These are phyloP conservation scores for Epistrophella euchroma DNA, from an alignment of 2,888 invertebrate species.

Conservation along the genomic window DNA sequence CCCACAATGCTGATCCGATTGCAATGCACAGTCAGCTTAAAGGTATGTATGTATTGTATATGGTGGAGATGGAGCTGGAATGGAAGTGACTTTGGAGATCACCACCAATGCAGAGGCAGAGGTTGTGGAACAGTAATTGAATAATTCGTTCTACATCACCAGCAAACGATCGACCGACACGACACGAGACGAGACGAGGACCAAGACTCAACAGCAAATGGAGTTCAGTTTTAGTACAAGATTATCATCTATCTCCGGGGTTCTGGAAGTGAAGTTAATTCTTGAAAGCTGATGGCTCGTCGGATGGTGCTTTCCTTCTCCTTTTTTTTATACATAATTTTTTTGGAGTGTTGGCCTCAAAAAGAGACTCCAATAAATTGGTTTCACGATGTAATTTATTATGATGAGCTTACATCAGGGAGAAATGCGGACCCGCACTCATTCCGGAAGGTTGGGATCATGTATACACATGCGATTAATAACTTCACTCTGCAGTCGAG, in stretches of 20 bases:
- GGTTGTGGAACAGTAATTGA: constrained; percentile 24
- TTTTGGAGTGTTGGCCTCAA: constrained; percentile 23
- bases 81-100: constrained; percentile 22
- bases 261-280: constrained; percentile 39
- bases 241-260: constrained; percentile 47
- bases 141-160: constrained; percentile 44
- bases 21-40: constrained; percentile 22
- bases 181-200: not conserved
- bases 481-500: not conserved
- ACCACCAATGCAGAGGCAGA: not conserved
- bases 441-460: constrained; percentile 20
- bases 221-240: constrained; percentile 9
- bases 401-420: constrained; percentile 47
- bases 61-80: constrained; percentile 2
- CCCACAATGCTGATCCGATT: constrained; percentile 15
- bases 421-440: not conserved
- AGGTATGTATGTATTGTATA: not conserved
- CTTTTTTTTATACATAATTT: not conserved
- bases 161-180: not conserved
- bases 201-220: not conserved
- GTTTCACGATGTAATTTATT: constrained; percentile 51
- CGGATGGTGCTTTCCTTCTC: constrained; percentile 18
- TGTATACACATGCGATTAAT: constrained; percentile 26
- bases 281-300: constrained; percentile 24
- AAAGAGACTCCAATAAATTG: constrained; percentile 46